Evolutionary conservation across 1,140 invertebrate species (phyloP).

Genomic region (Drosophila chauvacae): DNA sequence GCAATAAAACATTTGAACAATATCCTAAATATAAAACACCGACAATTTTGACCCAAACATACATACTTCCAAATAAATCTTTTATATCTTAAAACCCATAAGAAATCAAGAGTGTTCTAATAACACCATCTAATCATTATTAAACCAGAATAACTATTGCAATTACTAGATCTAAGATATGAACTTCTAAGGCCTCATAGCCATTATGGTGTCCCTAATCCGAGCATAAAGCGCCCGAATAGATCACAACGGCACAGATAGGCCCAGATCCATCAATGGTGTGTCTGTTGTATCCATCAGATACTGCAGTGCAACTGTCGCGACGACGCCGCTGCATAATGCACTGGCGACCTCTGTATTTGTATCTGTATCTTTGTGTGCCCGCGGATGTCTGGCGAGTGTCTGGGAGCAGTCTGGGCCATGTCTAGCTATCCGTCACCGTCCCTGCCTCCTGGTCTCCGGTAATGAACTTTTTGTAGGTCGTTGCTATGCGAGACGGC

Average conservation of each 20-base stretch:
- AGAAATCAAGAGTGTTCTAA: not conserved
- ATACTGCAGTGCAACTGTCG: conserved; percentile 62
- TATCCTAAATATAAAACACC: no score
- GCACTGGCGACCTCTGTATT: conserved; percentile 52
- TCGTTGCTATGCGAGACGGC: conserved; percentile 79
- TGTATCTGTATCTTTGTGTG: conserved; percentile 48
- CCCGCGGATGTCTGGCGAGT: conserved; percentile 72
- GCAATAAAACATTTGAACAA: not conserved
- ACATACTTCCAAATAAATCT: not conserved
- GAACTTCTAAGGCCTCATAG: conserved; percentile 3
- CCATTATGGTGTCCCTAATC: conserved; percentile 5
- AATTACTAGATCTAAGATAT: not conserved
- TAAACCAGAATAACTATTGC: not conserved
- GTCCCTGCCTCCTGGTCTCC: conserved; percentile 70
- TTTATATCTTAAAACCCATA: not conserved
- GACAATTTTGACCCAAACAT: not conserved
- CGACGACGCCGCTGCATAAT: conserved; percentile 49
- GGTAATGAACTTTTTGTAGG: conserved; percentile 85
- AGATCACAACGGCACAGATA: conserved; percentile 1
- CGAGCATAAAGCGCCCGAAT: conserved; percentile 1
- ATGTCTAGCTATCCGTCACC: conserved; percentile 70
- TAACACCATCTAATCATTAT: not conserved
- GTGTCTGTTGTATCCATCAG: conserved; percentile 48
- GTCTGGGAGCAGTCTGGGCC: conserved; percentile 84
- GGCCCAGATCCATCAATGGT: conserved; percentile 38